Evolutionary conservation across 2,113 vertebrate species (phyloP).

Genomic region (Anoura caudifer): DNA sequence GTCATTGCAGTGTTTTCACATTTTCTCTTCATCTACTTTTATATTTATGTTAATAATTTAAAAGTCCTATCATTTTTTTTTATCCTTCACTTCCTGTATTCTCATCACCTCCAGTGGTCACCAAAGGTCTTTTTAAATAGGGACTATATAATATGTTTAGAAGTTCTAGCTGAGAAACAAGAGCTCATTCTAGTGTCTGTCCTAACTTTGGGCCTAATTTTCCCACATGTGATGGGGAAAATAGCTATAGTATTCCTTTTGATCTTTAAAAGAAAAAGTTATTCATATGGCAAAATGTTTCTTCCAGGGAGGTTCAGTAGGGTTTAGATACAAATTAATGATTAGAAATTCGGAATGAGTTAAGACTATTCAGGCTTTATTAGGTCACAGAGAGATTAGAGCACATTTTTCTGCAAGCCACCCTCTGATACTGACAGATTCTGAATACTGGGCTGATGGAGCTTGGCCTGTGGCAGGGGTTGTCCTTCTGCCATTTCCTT

Average conservation of each 20-base stretch:
- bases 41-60: conserved; percentile 53
- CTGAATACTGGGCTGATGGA: neutral
- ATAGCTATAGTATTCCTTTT: conserved; percentile 12
- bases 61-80: conserved; percentile 60
- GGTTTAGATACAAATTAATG: conserved; percentile 20
- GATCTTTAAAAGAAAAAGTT: conserved; percentile 37
- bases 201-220: conserved; percentile 3
- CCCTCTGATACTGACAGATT: neutral
- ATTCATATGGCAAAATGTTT: conserved; percentile 3
- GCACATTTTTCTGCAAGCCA: neutral
- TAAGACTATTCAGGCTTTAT: neutral
- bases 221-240: neutral
- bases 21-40: conserved; percentile 42
- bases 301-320: neutral
- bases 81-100: conserved; percentile 54
- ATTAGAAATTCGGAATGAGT: conserved; percentile 4
- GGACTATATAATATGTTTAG: conserved; percentile 25
- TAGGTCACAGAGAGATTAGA: neutral
- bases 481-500: neutral
- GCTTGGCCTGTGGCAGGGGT: neutral
- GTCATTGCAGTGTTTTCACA: neutral
- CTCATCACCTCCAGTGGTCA: conserved; percentile 51
- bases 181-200: neutral
- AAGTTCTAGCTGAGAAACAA: conserved; percentile 6
- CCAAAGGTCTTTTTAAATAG: conserved; percentile 46